Base-by-base conservation (phyloP, 2,113 vertebrate genomes). In the Apodemus speciosus region DNA sequence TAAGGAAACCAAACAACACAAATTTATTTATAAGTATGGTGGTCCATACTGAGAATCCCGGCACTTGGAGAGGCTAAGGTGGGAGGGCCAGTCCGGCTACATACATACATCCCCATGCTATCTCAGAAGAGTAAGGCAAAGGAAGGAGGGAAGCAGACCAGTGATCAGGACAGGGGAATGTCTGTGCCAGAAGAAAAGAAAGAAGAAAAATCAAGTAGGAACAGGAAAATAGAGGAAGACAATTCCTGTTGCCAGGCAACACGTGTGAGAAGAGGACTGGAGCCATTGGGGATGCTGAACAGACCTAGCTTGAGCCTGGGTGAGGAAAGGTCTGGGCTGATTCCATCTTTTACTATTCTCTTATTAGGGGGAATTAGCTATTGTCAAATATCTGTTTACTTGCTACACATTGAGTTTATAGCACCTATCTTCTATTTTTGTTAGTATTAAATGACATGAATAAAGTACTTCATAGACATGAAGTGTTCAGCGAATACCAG, bases 331-430 rank as follows among this genome's bases (percentile, higher is more conserved):
- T 20, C n/a, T 13, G 21, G 23, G 66, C 0, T 4, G 27, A 20
- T 49, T 66, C 15, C 3, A 30, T 11, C 2, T n/a, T 43, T 66
- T 40, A 71, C 79, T n/a, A 30, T 21, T 91, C 16, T 27, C 43
- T 75, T 40, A 75, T 10, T 7, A 84, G 68, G 21, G 14, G 51
- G 6, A 85, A 51, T 71, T 73, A 72, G 20, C 10, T 43, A 68
- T 27, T 91, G 88, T n/a, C 75, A 88, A 53, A 77, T 49, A n/a
- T 68, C 49, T 68, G 14, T 84, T 93, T 58, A 40, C 27, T 80
- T 9, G 62, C 23, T 86, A 38, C 10, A 94, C 76, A 92, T 2
- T 51, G 4, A n/a, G n/a, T 7, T 46, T 90, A 73, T 25, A 38
- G 76, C 18, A 69, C 15, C 58, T 60, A 64, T 88, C 38, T 79